These are phyloP conservation scores for Cerastoderma edule DNA, from an alignment of 2,888 invertebrate species.

Conservation along the genomic window DNA sequence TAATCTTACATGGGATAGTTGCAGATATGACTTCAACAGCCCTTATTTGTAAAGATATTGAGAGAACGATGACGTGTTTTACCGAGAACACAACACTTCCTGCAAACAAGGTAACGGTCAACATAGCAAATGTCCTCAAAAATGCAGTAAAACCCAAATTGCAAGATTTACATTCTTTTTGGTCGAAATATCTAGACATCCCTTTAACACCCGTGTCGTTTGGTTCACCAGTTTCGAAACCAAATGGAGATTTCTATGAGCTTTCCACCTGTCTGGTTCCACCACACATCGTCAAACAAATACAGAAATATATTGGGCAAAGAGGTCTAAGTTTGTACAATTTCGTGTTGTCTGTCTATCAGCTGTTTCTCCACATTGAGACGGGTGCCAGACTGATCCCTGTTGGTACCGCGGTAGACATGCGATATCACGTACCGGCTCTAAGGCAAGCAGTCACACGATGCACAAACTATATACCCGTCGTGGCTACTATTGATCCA, in stretches of 20 bases:
- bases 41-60: constrained; percentile 43
- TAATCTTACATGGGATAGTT: constrained; percentile 37
- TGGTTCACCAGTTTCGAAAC: not conserved
- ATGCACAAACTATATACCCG: constrained; percentile 41
- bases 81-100: constrained; percentile 31
- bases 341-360: constrained; percentile 38
- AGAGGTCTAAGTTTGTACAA: constrained; percentile 35
- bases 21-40: constrained; percentile 33
- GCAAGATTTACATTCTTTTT: constrained; percentile 30
- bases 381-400: constrained; percentile 34
- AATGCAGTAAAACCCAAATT: constrained; percentile 32
- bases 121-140: constrained; percentile 27
- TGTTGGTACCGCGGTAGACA: constrained; percentile 39
- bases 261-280: constrained; percentile 33
- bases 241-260: constrained; percentile 25
- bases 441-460: constrained; percentile 35
- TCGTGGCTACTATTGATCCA: constrained; percentile 28
- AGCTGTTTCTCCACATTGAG: constrained; percentile 20
- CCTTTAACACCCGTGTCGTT: constrained; percentile 36
- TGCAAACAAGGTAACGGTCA: constrained; percentile 24
- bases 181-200: constrained; percentile 30
- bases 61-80: constrained; percentile 29
- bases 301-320: constrained; percentile 20
- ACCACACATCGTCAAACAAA: constrained; percentile 4
- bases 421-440: constrained; percentile 49